A percentile compares a stretch with the other conserved stretches of the same genome.
phyloP scores from a whole-genome alignment of 2,888 invertebrate genomes.

The Ceriagrion tenellum region DNA sequence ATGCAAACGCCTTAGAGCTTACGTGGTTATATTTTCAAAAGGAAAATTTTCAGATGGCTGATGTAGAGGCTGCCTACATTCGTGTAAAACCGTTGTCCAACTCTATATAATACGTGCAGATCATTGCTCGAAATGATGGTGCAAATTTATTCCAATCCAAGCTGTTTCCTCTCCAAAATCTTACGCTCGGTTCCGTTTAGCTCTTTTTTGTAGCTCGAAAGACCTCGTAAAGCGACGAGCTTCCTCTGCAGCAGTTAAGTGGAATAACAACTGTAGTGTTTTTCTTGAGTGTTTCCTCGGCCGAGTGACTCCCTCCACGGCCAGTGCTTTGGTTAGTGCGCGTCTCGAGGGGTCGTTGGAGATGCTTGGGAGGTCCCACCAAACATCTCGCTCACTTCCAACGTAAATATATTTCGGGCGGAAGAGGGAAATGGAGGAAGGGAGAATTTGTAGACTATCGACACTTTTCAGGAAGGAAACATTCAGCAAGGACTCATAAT shows the following conservation, averaged over 20 bases:
- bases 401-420: constrained; percentile 54
- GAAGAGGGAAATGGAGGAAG: background rate
- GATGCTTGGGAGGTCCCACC: constrained; percentile 23
- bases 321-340: background rate
- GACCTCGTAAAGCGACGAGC: constrained; percentile 23
- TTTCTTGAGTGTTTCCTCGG: constrained; percentile 21
- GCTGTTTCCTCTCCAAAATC: background rate
- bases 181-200: background rate
- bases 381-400: constrained; percentile 36
- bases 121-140: background rate
- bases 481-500: background rate
- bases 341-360: background rate
- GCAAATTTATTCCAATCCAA: background rate
- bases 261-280: constrained; percentile 43
- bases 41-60: too few relatives aligned
- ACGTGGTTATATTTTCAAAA: too few relatives aligned
- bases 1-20: too few relatives aligned
- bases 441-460: background rate
- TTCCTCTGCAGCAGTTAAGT: constrained; percentile 19
- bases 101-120: too few relatives aligned
- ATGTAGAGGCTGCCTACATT: too few relatives aligned
- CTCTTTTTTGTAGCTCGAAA: background rate
- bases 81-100: too few relatives aligned
- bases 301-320: background rate
- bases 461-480: background rate